phyloP scores from a whole-genome alignment of 2,113 vertebrate species.

The Sinocyclocheilus rhinocerous region DNA sequence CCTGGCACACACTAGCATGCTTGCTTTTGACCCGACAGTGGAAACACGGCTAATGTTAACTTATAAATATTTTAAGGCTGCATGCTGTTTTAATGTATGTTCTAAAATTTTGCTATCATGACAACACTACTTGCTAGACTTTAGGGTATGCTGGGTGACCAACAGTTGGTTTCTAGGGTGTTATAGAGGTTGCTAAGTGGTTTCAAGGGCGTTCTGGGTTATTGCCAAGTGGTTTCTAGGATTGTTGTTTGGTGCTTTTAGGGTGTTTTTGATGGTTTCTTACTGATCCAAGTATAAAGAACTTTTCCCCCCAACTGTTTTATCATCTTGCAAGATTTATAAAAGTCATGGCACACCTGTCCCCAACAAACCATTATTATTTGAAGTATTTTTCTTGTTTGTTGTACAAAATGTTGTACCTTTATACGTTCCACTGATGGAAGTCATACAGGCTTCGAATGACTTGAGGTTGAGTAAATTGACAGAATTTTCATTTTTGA shows the following conservation, averaged over 20 bases:
- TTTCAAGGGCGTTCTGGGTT: not conserved
- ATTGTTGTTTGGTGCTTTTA: not conserved
- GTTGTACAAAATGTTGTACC: not conserved
- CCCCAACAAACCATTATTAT: too few relatives aligned
- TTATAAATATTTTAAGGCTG: too few relatives aligned
- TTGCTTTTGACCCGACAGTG: too few relatives aligned
- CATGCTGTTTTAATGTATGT: not conserved
- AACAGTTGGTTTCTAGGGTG: not conserved
- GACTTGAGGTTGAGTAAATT: not conserved
- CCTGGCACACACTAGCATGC: too few relatives aligned
- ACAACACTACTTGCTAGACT: not conserved
- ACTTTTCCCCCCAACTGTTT: not conserved
- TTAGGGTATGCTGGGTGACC: not conserved
- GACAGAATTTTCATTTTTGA: not conserved
- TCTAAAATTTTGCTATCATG: not conserved
- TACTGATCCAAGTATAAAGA: not conserved
- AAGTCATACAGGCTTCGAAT: too few relatives aligned
- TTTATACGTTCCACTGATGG: too few relatives aligned
- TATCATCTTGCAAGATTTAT: not conserved
- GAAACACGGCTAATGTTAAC: too few relatives aligned
- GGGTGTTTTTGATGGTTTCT: not conserved
- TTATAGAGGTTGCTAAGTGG: not conserved
- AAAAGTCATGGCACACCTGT: not conserved
- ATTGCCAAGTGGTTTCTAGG: not conserved
- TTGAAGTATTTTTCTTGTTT: not conserved